These are phyloP conservation scores for Pseudococcus jackbeardsleyi DNA, from an alignment of 2,888 invertebrate species.

Conservation along the genomic window DNA sequence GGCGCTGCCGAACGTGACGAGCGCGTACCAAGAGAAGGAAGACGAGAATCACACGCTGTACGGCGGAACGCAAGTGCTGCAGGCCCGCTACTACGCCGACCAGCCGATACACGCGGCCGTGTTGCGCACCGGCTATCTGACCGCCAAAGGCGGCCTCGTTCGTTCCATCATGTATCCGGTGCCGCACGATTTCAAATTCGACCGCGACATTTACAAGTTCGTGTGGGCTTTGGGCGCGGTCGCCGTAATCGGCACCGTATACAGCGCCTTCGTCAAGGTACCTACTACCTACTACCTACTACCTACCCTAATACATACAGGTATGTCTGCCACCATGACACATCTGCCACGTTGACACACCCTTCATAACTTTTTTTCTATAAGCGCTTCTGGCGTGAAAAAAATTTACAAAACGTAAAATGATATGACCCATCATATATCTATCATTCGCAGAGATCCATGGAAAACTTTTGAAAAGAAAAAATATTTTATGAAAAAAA, in stretches of 20 bases:
- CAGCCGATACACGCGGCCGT: conserved; percentile 74
- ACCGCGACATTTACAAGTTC: conserved; percentile 78
- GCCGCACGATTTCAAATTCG: conserved; percentile 82
- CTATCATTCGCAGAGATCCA: no score
- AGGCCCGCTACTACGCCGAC: conserved; percentile 84
- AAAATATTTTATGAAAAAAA: no score
- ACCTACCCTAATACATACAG: no score
- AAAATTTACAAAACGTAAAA: no score
- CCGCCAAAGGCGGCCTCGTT: conserved; percentile 83
- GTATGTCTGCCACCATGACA: no score
- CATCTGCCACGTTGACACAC: no score
- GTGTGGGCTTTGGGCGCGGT: conserved; percentile 72
- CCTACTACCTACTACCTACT: conserved; percentile 63
- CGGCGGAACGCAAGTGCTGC: conserved; percentile 90
- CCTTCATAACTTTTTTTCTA: no score
- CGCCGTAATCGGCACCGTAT: conserved; percentile 73
- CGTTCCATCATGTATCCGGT: conserved; percentile 85
- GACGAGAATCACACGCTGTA: conserved; percentile 90
- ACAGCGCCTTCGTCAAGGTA: conserved; percentile 74
- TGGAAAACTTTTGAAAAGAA: no score
- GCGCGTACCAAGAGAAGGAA: conserved; percentile 78
- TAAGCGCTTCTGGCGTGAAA: no score
- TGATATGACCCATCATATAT: no score
- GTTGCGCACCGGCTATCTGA: conserved; percentile 75
- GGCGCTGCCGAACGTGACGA: conserved; percentile 75